These are phyloP conservation scores for Hydrolagus affinis DNA, from an alignment of 2,113 vertebrate species.

Conservation along the genomic window DNA sequence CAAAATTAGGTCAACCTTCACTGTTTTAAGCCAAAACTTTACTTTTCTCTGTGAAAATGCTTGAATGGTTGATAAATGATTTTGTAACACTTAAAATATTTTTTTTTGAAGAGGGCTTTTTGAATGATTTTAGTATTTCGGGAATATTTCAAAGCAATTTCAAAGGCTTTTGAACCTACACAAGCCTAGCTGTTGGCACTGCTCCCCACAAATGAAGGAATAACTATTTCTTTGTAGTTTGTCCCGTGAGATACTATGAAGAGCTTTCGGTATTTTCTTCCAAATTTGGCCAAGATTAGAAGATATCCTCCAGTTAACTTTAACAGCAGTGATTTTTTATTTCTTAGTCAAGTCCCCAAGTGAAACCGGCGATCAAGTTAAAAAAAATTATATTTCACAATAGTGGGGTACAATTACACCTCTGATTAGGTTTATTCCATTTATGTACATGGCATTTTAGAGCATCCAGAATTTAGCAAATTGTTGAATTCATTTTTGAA, in stretches of 20 bases:
- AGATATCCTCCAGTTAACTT: constrained; percentile 21
- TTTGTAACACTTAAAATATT: not conserved
- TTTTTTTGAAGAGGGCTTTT: not conserved
- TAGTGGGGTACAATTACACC: too few species aligned
- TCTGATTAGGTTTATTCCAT: too few species aligned
- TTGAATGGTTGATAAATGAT: not conserved
- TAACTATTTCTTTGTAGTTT: constrained; percentile 24
- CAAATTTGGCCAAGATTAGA: constrained; percentile 25
- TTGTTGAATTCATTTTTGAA: too few species aligned
- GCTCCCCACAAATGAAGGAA: not conserved
- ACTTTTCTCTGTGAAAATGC: not conserved
- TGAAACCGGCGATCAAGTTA: too few species aligned
- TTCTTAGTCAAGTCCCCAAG: not conserved
- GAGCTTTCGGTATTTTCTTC: constrained; percentile 12
- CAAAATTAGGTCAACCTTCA: not conserved
- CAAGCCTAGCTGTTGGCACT: constrained; percentile 24
- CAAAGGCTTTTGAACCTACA: constrained; percentile 19
- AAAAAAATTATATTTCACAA: too few species aligned
- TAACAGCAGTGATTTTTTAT: not conserved
- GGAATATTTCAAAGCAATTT: constrained; percentile 5
- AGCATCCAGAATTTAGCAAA: too few species aligned
- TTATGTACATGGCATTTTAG: too few species aligned
- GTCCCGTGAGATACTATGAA: not conserved
- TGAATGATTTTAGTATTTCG: not conserved
- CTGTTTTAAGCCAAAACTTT: not conserved